Evolutionary conservation across 1,140 invertebrate species (phyloP).

Genomic region (Phenacoccus solenopsis): DNA sequence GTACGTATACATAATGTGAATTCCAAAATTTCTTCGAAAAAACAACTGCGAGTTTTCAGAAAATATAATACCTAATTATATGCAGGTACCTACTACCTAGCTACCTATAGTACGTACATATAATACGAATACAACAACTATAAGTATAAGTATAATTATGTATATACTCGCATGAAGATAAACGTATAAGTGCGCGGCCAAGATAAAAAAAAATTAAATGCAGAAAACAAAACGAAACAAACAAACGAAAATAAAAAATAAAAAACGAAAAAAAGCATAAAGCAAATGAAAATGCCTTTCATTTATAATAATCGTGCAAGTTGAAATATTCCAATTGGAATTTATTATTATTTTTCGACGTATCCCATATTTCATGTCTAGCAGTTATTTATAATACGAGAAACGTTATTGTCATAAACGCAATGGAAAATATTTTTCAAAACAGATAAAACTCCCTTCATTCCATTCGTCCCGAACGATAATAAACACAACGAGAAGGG

Average conservation of each 20-base stretch:
- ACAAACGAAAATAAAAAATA: background rate
- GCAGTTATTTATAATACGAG: constrained; percentile 14
- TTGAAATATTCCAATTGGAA: constrained; percentile 14
- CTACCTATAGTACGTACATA: background rate
- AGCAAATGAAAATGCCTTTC: constrained; percentile 1
- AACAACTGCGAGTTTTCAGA: too few relatives aligned
- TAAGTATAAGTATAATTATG: too few relatives aligned
- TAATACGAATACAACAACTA: background rate
- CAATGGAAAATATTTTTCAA: constrained; percentile 14
- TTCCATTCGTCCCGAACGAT: constrained; percentile 14
- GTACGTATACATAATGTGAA: too few relatives aligned
- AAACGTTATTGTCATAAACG: constrained; percentile 16
- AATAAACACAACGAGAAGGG: constrained; percentile 13
- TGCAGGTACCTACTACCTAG: too few relatives aligned
- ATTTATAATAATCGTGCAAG: constrained; percentile 16
- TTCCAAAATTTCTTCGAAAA: too few relatives aligned
- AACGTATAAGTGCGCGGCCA: background rate
- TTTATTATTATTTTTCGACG: constrained; percentile 10
- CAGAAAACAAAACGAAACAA: background rate
- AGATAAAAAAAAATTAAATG: background rate
- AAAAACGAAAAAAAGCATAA: background rate
- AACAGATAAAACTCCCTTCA: constrained; percentile 8
- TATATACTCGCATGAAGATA: background rate
- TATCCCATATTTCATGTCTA: constrained; percentile 12
- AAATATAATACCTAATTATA: too few relatives aligned